Evolutionary conservation across 2,797 vertebrate species (phyloP).

Genomic region (Onychomys torridus): DNA sequence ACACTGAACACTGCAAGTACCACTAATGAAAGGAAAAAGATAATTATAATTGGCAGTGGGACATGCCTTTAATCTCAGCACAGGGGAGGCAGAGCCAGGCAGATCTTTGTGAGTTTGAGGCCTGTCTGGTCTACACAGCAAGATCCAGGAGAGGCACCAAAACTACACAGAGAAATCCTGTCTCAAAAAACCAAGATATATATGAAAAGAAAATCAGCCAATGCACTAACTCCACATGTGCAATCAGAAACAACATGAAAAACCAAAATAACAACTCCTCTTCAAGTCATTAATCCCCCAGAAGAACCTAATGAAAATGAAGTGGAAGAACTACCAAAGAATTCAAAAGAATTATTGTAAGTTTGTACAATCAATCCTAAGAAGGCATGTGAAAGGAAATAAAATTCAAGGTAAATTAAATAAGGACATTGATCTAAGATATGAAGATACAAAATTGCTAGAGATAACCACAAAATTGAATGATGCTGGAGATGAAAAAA

Average conservation of each 20-base stretch:
- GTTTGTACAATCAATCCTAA: neutral
- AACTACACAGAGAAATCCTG: too few species aligned
- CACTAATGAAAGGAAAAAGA: neutral
- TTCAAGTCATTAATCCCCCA: neutral
- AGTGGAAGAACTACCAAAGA: neutral
- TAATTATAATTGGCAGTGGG: neutral
- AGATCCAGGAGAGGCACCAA: too few species aligned
- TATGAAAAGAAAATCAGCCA: neutral
- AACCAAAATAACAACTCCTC: neutral
- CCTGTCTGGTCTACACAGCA: too few species aligned
- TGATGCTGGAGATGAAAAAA: neutral
- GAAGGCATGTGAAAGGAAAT: neutral
- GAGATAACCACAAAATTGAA: neutral
- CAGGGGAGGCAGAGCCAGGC: too few species aligned
- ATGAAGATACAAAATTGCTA: neutral
- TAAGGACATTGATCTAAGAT: neutral
- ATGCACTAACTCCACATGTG: neutral
- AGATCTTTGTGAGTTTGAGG: too few species aligned
- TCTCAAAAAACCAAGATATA: neutral
- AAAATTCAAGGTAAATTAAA: neutral
- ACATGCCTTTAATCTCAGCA: too few species aligned
- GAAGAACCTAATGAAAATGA: neutral
- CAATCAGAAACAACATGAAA: neutral
- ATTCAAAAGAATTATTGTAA: neutral
- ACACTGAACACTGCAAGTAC: neutral